phyloP scores from a whole-genome alignment of 2,113 vertebrate species.

The Odontesthes bonariensis region DNA sequence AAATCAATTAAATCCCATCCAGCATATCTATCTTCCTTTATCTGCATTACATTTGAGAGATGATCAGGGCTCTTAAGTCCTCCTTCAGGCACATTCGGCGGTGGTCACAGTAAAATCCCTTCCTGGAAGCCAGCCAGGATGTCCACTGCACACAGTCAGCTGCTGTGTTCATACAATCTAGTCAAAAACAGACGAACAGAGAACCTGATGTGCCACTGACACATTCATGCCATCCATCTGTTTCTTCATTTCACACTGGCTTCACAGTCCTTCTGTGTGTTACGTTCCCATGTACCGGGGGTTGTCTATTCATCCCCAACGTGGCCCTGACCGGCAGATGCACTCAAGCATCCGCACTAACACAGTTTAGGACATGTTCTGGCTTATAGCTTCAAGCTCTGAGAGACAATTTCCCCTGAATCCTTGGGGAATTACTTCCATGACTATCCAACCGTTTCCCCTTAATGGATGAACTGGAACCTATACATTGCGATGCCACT shows the following conservation, averaged over 20 bases:
- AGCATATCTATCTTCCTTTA: neutral
- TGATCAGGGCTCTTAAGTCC: slow-evolving; percentile 35
- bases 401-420: slow-evolving; percentile 36
- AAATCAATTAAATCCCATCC: neutral
- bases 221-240: slow-evolving; percentile 60
- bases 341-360: slow-evolving; percentile 1
- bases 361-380: slow-evolving; percentile 32
- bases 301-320: slow-evolving; percentile 29
- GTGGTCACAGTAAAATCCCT: slow-evolving; percentile 29
- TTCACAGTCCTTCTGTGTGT: slow-evolving; percentile 53
- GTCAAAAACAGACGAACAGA: slow-evolving; percentile 19
- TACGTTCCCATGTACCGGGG: slow-evolving; percentile 16
- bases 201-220: slow-evolving; percentile 44
- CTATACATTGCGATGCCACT: slow-evolving; percentile 17
- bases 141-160: slow-evolving; percentile 46
- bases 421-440: slow-evolving; percentile 46
- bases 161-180: slow-evolving; percentile 40
- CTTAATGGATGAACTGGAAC: slow-evolving; percentile 33
- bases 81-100: slow-evolving; percentile 25
- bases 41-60: slow-evolving; percentile 17
- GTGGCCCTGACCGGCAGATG: slow-evolving; percentile 36
- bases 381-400: slow-evolving; percentile 29
- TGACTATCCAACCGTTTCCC: slow-evolving; percentile 29
- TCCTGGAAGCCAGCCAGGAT: slow-evolving; percentile 43
- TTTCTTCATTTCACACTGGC: slow-evolving; percentile 60